Evolutionary conservation across 2,113 vertebrate genomes (phyloP).

Genomic region (Pampusana beccarii): DNA sequence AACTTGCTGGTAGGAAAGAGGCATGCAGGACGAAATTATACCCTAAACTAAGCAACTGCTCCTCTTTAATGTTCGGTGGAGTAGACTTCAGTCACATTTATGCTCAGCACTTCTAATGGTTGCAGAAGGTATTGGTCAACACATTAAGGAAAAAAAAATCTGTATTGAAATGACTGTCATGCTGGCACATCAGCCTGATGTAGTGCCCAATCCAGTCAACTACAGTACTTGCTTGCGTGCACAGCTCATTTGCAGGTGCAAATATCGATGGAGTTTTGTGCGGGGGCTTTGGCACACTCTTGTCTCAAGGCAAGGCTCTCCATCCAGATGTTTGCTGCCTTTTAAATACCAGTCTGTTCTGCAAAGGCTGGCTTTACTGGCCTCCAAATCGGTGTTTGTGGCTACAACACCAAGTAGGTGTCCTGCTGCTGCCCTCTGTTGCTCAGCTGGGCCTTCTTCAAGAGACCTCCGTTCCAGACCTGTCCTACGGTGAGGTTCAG

Average conservation of each 20-base stretch:
- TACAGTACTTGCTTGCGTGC: not conserved
- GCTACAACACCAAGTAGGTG: not conserved
- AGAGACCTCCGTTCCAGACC: not conserved
- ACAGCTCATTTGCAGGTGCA: not conserved
- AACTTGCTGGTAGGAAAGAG: not conserved
- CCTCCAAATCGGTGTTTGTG: not conserved
- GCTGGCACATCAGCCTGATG: not conserved
- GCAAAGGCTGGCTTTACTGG: not conserved
- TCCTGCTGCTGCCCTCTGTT: not conserved
- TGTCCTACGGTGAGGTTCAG: not conserved
- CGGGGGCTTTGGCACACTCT: not conserved
- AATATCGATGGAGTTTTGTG: not conserved
- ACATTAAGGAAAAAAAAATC: not conserved
- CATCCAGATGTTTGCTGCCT: not conserved
- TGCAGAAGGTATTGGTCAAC: not conserved
- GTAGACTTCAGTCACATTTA: not conserved
- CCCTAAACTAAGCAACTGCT: constrained; percentile 8
- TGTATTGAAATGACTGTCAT: not conserved
- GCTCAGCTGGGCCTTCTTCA: not conserved
- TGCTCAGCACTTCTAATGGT: not conserved
- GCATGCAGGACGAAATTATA: not conserved
- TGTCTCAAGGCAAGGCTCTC: not conserved
- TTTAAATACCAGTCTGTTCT: not conserved
- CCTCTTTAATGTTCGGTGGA: not conserved
- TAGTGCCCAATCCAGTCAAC: not conserved